Percentiles rank a stretch among this genome's conserved stretches.
Evolutionary conservation across 2,113 vertebrate species (phyloP).

Genomic region (Elaphurus davidianus): DNA sequence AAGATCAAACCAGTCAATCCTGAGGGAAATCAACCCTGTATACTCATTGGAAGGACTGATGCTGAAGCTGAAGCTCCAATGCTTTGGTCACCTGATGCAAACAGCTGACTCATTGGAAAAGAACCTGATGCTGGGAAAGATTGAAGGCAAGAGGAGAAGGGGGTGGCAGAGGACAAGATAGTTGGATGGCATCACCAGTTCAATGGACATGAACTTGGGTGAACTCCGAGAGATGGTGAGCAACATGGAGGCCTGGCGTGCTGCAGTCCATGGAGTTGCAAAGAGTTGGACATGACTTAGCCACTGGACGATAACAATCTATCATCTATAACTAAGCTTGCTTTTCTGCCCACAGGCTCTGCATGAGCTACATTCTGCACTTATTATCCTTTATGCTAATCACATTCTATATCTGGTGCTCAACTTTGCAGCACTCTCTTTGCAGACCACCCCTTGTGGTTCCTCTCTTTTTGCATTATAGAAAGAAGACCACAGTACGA

Average conservation of each 20-base stretch:
- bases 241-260: not conserved
- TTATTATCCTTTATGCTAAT: not conserved
- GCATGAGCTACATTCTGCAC: not conserved
- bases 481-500: not conserved
- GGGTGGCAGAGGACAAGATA: not conserved
- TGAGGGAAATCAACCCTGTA: not conserved
- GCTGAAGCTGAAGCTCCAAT: not conserved
- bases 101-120: not conserved
- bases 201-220: not conserved
- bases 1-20: not conserved
- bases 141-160: not conserved
- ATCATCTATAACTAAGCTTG: not conserved
- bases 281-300: not conserved
- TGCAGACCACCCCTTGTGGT: not conserved
- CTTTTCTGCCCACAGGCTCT: not conserved
- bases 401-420: not conserved
- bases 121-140: not conserved
- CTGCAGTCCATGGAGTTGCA: not conserved
- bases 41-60: not conserved
- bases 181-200: not conserved
- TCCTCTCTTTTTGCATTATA: not conserved
- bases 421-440: not conserved
- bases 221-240: not conserved
- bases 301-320: not conserved
- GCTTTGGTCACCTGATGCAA: not conserved